Evolutionary conservation across 2,888 invertebrate species (phyloP), one percentile per base, ranked within the genome.

Genomic region (Linnaemya tessellans): DNA sequence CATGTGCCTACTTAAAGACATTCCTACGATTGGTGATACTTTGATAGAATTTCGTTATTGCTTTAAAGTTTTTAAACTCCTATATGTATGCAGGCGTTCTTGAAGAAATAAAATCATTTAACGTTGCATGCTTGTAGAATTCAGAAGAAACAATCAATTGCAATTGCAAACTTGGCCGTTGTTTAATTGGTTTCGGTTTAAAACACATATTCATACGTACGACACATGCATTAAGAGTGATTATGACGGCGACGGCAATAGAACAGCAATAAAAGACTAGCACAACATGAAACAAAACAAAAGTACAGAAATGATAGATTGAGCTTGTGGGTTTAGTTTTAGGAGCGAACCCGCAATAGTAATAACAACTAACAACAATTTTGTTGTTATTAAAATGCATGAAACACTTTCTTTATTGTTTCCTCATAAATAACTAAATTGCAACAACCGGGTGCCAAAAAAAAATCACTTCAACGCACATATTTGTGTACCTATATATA

Each of bases 341-440:
- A 38, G 54, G 18, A 62, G 77, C 43, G 43, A 58, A 70, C n/a
- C 54, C n/a, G 35, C 41, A 56, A 43, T 25, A 22, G 1, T 22
- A 18, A 11, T 46, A 60, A 62, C 62, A 43, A 54, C 56, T 56
- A 30, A 60, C 18, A 62, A 68, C 25, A 62, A 20, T 35, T 60
- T 80, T 91, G 87, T 91, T 92, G 80, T 90, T 89, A 87, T 90
- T 89, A 86, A 90, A 92, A 88, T 90, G 90, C 87, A 89, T 91
- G 83, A 91, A 91, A 81, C 89, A 88, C 89, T 90, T 90, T 90
- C 30, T 58, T 60, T 73, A 20, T 60, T 46, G 15, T 35, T n/a
- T 30, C 4, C 30, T 60, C 18, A 25, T 38, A 41, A 46, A 46
- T 58, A 58, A 11, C 56, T 58, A 43, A 58, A 30, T 56, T 41